These are phyloP conservation scores for Morelia viridis DNA, from an alignment of 2,797 vertebrate genomes.

Conservation along the genomic window DNA sequence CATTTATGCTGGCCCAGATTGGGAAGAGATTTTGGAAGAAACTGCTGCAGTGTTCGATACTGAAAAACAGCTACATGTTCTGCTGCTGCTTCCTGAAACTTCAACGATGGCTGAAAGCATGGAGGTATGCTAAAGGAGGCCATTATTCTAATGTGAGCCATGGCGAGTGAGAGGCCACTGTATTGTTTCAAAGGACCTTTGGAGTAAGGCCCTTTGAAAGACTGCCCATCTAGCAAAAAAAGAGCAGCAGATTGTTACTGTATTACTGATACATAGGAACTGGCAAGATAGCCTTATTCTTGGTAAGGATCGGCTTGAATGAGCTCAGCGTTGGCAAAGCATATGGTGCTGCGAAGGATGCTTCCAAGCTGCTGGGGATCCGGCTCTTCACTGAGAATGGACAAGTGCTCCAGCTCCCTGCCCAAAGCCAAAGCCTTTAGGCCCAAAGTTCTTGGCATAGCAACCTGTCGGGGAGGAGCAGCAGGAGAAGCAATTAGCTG, in stretches of 20 bases:
- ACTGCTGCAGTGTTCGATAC: background rate
- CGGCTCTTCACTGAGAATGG: constrained; percentile 82
- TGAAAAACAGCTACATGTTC: background rate
- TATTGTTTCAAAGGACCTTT: rapidly evolving
- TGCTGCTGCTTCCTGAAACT: background rate
- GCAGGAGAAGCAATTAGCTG: background rate
- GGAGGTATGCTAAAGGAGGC: background rate
- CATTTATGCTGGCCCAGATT: background rate
- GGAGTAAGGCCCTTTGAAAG: background rate
- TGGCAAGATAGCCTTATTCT: background rate
- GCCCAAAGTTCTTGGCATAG: constrained; percentile 96
- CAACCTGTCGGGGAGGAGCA: constrained; percentile 76
- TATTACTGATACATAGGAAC: constrained; percentile 4
- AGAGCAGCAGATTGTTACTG: constrained; percentile 22
- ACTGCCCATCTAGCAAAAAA: background rate
- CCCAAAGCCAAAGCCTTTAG: constrained; percentile 96
- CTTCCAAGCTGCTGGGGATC: background rate
- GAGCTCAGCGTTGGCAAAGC: background rate
- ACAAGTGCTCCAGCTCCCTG: constrained; percentile 92
- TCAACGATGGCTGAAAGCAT: background rate
- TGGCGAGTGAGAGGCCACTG: background rate
- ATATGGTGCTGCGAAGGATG: background rate
- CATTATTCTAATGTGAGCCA: rapidly evolving
- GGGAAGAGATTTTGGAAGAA: background rate
- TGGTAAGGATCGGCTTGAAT: background rate